Evolutionary conservation across 2,888 invertebrate genomes (phyloP).

Genomic region (Habrosyne pyritoides): DNA sequence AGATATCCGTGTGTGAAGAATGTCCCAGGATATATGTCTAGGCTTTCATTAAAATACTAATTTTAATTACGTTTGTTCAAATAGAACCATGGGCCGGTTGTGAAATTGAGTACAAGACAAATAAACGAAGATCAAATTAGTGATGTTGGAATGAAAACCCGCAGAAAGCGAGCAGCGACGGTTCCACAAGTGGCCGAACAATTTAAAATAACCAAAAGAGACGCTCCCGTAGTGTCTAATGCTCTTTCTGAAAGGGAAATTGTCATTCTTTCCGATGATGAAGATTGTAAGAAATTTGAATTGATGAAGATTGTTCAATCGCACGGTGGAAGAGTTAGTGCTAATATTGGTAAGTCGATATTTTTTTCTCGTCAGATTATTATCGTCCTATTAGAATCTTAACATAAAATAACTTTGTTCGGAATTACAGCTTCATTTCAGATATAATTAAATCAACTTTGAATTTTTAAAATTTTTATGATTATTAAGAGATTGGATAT

Average conservation of each 20-base stretch:
- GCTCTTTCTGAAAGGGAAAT: slow-evolving; percentile 61
- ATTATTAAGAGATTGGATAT: too few species aligned
- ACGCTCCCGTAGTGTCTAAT: slow-evolving; percentile 51
- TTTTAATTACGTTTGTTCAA: slow-evolving; percentile 6
- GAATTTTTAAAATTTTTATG: too few species aligned
- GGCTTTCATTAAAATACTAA: too few species aligned
- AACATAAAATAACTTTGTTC: too few species aligned
- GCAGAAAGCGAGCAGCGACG: slow-evolving; percentile 49
- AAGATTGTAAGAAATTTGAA: slow-evolving; percentile 54
- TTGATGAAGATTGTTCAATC: slow-evolving; percentile 56
- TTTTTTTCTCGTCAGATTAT: neutral
- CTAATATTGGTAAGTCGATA: slow-evolving; percentile 54
- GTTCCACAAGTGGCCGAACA: slow-evolving; percentile 55
- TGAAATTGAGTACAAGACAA: slow-evolving; percentile 59
- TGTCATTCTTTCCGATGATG: slow-evolving; percentile 64
- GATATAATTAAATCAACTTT: too few species aligned
- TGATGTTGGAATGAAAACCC: slow-evolving; percentile 32
- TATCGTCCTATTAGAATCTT: neutral
- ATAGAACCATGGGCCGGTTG: slow-evolving; percentile 58
- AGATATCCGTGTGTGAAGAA: too few species aligned
- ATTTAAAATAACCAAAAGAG: slow-evolving; percentile 41
- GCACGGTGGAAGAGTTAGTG: slow-evolving; percentile 66
- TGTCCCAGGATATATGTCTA: too few species aligned
- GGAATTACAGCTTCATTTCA: too few species aligned
- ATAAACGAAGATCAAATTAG: slow-evolving; percentile 51